Evolutionary conservation across 2,113 vertebrate genomes (phyloP).

Genomic region (Xiphophorus maculatus): DNA sequence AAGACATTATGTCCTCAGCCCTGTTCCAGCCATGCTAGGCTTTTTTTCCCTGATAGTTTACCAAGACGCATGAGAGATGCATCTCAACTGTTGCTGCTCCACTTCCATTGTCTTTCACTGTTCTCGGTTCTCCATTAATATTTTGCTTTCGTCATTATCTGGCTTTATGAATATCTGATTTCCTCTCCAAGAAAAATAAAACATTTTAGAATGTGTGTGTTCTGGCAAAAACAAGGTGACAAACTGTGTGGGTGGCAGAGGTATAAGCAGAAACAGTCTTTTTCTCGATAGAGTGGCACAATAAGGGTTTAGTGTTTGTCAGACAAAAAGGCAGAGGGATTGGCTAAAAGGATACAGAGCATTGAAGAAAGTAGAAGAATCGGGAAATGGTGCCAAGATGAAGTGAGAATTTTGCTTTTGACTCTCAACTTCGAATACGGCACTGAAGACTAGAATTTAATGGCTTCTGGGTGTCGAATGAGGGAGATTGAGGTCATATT

Average conservation of each 20-base stretch:
- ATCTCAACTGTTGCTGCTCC: too few relatives aligned
- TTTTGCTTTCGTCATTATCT: too few relatives aligned
- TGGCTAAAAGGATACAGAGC: constrained; percentile 5
- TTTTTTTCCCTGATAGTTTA: too few relatives aligned
- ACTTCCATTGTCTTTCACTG: too few relatives aligned
- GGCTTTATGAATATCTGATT: too few relatives aligned
- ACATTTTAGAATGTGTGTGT: background rate
- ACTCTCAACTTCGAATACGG: constrained; percentile 43
- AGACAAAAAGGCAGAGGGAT: background rate
- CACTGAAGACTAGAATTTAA: constrained; percentile 33
- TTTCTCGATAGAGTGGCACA: constrained; percentile 19
- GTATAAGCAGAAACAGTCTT: constrained; percentile 1
- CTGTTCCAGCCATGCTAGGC: too few relatives aligned
- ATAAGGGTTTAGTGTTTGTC: constrained; percentile 30
- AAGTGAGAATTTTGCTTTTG: constrained; percentile 36
- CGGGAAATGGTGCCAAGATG: constrained; percentile 11
- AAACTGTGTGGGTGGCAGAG: background rate
- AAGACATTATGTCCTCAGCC: too few relatives aligned
- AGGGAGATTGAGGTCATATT: constrained; percentile 25
- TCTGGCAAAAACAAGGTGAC: background rate
- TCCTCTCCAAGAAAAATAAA: too few relatives aligned
- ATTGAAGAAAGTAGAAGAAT: constrained; percentile 33
- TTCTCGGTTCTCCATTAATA: too few relatives aligned
- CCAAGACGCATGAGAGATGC: too few relatives aligned
- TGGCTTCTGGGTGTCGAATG: constrained; percentile 6